phyloP scores from a whole-genome alignment of 2,888 invertebrate species.

The Entomobrya proxima region DNA sequence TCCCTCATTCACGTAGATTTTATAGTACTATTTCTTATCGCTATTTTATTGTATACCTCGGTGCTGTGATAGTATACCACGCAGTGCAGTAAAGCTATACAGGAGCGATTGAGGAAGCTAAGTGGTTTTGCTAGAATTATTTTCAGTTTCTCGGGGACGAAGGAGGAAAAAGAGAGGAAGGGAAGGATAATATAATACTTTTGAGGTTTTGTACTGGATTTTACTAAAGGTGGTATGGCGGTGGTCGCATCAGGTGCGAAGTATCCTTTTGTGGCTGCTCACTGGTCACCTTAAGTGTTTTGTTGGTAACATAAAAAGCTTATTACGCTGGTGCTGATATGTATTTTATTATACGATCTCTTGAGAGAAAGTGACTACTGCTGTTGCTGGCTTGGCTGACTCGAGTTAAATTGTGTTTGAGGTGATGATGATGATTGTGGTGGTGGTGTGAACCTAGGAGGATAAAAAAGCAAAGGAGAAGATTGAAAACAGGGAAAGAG shows the following conservation, averaged over 20 bases:
- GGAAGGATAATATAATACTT: constrained; percentile 41
- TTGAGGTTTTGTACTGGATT: constrained; percentile 55
- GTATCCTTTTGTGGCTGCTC: constrained; percentile 52
- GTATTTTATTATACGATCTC: constrained; percentile 58
- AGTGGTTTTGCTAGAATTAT: constrained; percentile 30
- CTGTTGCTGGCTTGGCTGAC: background rate
- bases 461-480: constrained; percentile 9
- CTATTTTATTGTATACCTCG: background rate
- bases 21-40: background rate
- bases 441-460: background rate
- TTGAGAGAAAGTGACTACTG: constrained; percentile 31
- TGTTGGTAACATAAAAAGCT: constrained; percentile 58
- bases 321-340: constrained; percentile 44
- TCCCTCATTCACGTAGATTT: background rate
- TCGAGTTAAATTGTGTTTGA: constrained; percentile 1
- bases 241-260: constrained; percentile 66
- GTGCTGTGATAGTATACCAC: background rate
- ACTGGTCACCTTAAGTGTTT: constrained; percentile 65
- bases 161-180: background rate
- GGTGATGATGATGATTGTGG: background rate
- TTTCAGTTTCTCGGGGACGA: background rate
- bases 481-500: constrained; percentile 35
- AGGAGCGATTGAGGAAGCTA: background rate
- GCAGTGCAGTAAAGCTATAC: background rate
- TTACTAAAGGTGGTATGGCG: background rate